Evolutionary conservation across 2,797 vertebrate species (phyloP).

Genomic region (Crypturellus tataupa): DNA sequence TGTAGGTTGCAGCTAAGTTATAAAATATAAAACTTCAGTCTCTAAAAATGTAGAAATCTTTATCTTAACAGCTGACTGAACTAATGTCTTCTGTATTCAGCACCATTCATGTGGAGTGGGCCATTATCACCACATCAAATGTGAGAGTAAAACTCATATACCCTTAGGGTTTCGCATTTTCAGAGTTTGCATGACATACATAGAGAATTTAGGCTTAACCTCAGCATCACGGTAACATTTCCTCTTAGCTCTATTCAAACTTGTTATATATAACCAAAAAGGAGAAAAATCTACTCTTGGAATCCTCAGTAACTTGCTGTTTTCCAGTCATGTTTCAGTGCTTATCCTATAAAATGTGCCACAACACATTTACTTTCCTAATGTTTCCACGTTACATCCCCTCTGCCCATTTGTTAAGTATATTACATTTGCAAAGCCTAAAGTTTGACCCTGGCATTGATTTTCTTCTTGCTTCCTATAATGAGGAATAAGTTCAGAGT

Average conservation of each 20-base stretch:
- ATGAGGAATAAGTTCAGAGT: not conserved
- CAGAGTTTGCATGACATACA: not conserved
- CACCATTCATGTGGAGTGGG: too few species aligned
- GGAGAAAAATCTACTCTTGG: not conserved
- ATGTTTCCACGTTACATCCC: not conserved
- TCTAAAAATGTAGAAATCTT: not conserved
- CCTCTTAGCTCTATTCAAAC: not conserved
- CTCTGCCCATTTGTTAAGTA: not conserved
- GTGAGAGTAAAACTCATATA: too few species aligned
- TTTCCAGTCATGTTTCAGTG: not conserved
- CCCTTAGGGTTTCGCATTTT: not conserved
- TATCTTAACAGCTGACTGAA: not conserved
- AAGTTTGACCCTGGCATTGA: not conserved
- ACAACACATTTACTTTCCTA: not conserved
- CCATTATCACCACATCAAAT: too few species aligned
- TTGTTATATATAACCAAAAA: not conserved
- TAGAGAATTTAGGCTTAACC: not conserved
- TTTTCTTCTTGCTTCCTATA: not conserved
- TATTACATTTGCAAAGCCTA: not conserved
- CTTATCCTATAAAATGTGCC: not conserved
- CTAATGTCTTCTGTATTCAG: not conserved
- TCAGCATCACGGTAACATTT: not conserved
- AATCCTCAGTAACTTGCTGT: not conserved
- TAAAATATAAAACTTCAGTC: not conserved
- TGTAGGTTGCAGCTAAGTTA: not conserved